These are phyloP conservation scores for Telenomus remus DNA, from an alignment of 1,140 invertebrate species.

Conservation along the genomic window DNA sequence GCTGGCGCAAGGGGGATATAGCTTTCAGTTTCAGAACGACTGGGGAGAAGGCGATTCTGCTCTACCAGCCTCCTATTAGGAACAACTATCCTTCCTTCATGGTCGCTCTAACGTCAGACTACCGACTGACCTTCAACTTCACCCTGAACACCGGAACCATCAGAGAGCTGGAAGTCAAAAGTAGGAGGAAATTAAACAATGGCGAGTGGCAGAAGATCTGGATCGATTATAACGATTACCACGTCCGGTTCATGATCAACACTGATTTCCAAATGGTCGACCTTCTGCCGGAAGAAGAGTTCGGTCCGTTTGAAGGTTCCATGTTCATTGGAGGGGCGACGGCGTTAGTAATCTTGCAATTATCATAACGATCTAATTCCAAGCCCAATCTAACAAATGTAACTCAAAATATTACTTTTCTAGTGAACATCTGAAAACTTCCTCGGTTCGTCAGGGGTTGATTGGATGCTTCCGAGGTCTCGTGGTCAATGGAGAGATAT, in stretches of 20 bases:
- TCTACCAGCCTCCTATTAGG: slow-evolving; percentile 92
- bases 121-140: slow-evolving; percentile 92
- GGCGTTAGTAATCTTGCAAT: slow-evolving; percentile 78
- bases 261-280: slow-evolving; percentile 91
- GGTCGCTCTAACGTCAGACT: slow-evolving; percentile 88
- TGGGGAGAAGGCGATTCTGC: slow-evolving; percentile 88
- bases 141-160: slow-evolving; percentile 88
- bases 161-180: slow-evolving; percentile 86
- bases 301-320: slow-evolving; percentile 92
- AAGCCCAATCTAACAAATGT: not conserved
- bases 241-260: slow-evolving; percentile 95
- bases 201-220: slow-evolving; percentile 97
- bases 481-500: slow-evolving; percentile 91
- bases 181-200: slow-evolving; percentile 86
- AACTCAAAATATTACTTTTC: slow-evolving; percentile 6
- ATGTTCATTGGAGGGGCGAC: slow-evolving; percentile 95
- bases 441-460: slow-evolving; percentile 88
- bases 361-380: not conserved
- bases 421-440: slow-evolving; percentile 84
- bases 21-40: slow-evolving; percentile 95
- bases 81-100: slow-evolving; percentile 93
- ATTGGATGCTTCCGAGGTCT: slow-evolving; percentile 95
- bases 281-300: slow-evolving; percentile 88
- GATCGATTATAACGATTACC: slow-evolving; percentile 94
- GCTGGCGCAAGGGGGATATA: slow-evolving; percentile 93